Base-by-base conservation (phyloP, 2,888 invertebrate species). In the Trachelus stipa region DNA sequence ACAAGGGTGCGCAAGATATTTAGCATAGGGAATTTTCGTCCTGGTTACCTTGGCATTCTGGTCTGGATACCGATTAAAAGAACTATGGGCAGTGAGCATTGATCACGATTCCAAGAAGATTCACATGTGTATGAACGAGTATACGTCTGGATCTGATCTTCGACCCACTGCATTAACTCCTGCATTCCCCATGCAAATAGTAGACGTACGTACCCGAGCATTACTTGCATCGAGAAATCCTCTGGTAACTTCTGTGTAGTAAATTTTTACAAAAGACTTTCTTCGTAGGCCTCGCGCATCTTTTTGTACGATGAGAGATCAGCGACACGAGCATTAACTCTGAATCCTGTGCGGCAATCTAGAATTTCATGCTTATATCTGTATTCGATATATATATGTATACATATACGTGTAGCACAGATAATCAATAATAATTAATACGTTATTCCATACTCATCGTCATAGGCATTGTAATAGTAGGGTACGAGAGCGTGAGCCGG, bases 391-490 rank as follows among this genome's bases (percentile, higher is more conserved):
- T 15, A 0, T 12, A 11, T 9, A 15, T 40, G 15, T 9, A 23
- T 23, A 23, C 4, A 4, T 12, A 37, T 37, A 35, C 12, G 11
- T 37, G 4, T 23, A 56, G 56, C 9, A 56, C 23, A 2, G 56
- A 9, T 56, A 56, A 56, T 56, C 23, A 15, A 23, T 56, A 56
- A 56, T 56, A 56, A 56, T 56, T 56, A 56, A 56, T 23, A 56
- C 56, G 56, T 56, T 23, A 56, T 9, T 56, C 23, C 23, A 56
- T 56, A 56, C 23, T 56, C 4, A 23, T 80, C 71, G 35, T 34
- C 37, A 31, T 12, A 73, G 69, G 30, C 68, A 75, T 79, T 75
- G 79, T 74, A 77, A 74, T 76, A 76, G 76, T 74, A 79, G 76
- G 73, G 71, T 68, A 68, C 33, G 40, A 33, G 68, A 73, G 56